A percentile compares a stretch with the other conserved stretches of the same genome.
Conservation (phyloP, 2,888 invertebrate species). For the Eueremaeus valkanovi region DNA sequence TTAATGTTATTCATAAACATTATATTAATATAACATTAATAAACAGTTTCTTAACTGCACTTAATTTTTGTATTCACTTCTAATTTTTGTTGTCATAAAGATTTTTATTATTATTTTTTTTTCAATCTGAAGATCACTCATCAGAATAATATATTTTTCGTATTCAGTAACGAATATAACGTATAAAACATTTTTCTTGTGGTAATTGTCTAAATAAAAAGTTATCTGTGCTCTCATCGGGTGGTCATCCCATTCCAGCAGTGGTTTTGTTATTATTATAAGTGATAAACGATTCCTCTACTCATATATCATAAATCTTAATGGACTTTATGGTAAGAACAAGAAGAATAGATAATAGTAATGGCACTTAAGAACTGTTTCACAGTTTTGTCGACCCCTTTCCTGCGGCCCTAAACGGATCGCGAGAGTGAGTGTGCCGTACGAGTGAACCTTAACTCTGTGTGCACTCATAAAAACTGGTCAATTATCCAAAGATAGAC, state of each 20-base stretch:
- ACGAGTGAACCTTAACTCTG: neutral
- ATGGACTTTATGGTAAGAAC: neutral
- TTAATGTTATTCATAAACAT: no score
- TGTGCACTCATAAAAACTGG: neutral
- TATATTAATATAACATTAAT: no score
- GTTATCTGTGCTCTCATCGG: neutral
- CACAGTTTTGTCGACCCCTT: no score
- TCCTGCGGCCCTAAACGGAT: neutral
- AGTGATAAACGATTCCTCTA: neutral
- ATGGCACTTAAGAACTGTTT: neutral
- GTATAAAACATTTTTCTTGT: no score
- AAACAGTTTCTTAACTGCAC: no score
- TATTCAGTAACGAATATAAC: no score
- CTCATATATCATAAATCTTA: neutral
- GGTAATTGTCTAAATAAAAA: neutral
- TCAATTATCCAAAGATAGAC: neutral
- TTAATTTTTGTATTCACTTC: no score
- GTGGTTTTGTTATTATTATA: neutral
- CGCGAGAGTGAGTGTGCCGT: no score
- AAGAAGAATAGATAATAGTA: slow-evolving; percentile 8
- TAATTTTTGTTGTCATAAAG: no score
- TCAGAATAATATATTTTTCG: no score
- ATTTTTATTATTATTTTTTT: no score
- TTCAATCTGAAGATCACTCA: no score
- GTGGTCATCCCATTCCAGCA: neutral